Percentiles rank a stretch among this genome's conserved stretches.
Evolutionary conservation across 2,888 invertebrate species (phyloP).

Genomic region (Stomorhina lunata): DNA sequence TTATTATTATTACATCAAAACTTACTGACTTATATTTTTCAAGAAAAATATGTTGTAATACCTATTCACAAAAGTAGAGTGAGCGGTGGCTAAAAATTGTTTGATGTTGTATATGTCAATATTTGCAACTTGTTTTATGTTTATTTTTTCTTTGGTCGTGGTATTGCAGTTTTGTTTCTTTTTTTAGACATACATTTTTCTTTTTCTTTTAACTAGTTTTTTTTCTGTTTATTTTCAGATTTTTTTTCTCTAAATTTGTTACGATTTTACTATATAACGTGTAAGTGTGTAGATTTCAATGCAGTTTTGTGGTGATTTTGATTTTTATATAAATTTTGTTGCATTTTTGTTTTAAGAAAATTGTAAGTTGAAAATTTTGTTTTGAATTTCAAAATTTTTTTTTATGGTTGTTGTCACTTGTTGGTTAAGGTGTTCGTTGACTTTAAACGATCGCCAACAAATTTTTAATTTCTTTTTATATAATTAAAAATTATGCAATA

Average conservation of each 20-base stretch:
- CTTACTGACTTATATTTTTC: conserved; percentile 16
- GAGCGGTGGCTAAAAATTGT: conserved; percentile 17
- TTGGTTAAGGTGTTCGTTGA: not conserved
- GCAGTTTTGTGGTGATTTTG: not conserved
- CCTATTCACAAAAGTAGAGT: too few species aligned
- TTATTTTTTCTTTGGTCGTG: not conserved
- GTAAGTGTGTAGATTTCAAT: not conserved
- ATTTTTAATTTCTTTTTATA: not conserved
- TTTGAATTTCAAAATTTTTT: not conserved
- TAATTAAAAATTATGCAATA: not conserved
- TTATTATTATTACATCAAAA: conserved; percentile 49
- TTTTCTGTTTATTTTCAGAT: not conserved
- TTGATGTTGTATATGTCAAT: conserved; percentile 56
- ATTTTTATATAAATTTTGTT: not conserved
- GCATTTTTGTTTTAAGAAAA: not conserved
- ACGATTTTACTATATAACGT: not conserved
- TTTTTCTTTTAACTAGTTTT: not conserved
- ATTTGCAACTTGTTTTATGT: conserved; percentile 39
- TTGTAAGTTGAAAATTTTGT: not conserved
- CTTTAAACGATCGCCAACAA: not conserved
- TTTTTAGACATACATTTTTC: conserved; percentile 6
- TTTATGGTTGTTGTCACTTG: not conserved
- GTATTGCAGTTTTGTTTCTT: conserved; percentile 13
- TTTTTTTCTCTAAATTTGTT: conserved; percentile 3
- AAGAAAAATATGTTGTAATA: conserved; percentile 30